These are phyloP conservation scores for Notarius quadriscutis DNA, from an alignment of 2,113 vertebrate species.

Conservation along the genomic window DNA sequence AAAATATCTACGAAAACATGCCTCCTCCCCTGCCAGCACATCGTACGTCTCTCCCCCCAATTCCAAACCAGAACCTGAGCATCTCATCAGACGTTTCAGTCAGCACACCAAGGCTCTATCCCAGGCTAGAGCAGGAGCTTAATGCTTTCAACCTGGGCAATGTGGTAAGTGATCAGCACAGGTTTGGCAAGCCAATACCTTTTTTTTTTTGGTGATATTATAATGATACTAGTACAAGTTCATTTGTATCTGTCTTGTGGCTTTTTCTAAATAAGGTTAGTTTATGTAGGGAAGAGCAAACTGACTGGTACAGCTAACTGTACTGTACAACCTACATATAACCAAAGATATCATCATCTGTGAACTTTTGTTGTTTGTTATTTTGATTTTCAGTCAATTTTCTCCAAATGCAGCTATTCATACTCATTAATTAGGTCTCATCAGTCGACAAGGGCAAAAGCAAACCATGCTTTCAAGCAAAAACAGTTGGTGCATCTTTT, in stretches of 20 bases:
- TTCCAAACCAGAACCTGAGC: neutral
- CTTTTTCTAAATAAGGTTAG: neutral
- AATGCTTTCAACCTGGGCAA: neutral
- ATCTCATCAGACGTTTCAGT: neutral
- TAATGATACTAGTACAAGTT: neutral
- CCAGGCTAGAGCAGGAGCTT: slow-evolving; percentile 53
- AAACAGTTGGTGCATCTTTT: neutral
- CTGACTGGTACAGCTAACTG: neutral
- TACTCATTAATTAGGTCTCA: neutral
- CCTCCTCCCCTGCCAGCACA: slow-evolving; percentile 57
- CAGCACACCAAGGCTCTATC: slow-evolving; percentile 59
- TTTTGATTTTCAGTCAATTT: neutral
- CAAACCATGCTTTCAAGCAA: neutral
- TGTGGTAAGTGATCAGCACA: slow-evolving; percentile 49
- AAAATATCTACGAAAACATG: neutral
- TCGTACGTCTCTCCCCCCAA: slow-evolving; percentile 16
- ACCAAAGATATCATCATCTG: neutral
- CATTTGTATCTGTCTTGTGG: neutral
- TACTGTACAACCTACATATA: neutral
- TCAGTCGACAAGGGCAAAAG: neutral
- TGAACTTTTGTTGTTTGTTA: neutral
- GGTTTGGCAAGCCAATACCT: neutral
- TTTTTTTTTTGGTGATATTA: neutral
- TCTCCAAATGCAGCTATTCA: neutral
- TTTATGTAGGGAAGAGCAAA: neutral